phyloP scores from a whole-genome alignment of 2,888 invertebrate genomes.

The Drosophila nigricruria region DNA sequence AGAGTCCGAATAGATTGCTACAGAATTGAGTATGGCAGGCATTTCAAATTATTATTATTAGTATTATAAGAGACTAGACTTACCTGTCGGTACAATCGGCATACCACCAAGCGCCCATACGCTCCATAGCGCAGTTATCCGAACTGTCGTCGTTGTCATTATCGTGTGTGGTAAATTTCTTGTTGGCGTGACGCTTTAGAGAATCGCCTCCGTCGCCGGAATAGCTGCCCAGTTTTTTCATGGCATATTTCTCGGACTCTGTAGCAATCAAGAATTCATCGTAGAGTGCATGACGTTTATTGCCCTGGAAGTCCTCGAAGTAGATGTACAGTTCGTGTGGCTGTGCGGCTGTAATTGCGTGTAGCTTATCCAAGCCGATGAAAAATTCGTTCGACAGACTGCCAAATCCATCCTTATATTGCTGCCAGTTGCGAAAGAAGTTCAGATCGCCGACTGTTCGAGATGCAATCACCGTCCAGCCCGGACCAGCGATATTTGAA shows the following conservation, averaged over 20 bases:
- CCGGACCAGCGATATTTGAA: constrained; percentile 66
- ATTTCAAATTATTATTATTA: too few species aligned
- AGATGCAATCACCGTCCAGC: constrained; percentile 90
- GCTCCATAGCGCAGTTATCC: not conserved
- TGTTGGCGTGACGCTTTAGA: not conserved
- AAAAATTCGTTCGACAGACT: constrained; percentile 90
- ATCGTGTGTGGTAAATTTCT: not conserved
- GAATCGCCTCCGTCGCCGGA: not conserved
- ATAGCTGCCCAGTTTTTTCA: not conserved
- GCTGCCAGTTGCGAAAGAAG: constrained; percentile 87
- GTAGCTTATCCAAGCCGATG: constrained; percentile 89
- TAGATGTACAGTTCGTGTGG: constrained; percentile 87
- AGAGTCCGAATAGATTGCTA: not conserved
- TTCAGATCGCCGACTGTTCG: constrained; percentile 88
- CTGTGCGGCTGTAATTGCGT: constrained; percentile 84
- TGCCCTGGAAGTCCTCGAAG: constrained; percentile 87
- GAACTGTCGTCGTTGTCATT: not conserved
- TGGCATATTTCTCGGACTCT: not conserved
- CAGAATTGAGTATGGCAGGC: not conserved
- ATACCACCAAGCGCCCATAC: not conserved
- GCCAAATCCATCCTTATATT: constrained; percentile 90
- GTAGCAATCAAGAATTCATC: constrained; percentile 82
- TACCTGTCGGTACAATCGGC: not conserved
- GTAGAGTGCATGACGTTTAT: constrained; percentile 86
- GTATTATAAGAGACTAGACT: not conserved